phyloP scores from a whole-genome alignment of 2,888 invertebrate species.

The Drosophila mimica region DNA sequence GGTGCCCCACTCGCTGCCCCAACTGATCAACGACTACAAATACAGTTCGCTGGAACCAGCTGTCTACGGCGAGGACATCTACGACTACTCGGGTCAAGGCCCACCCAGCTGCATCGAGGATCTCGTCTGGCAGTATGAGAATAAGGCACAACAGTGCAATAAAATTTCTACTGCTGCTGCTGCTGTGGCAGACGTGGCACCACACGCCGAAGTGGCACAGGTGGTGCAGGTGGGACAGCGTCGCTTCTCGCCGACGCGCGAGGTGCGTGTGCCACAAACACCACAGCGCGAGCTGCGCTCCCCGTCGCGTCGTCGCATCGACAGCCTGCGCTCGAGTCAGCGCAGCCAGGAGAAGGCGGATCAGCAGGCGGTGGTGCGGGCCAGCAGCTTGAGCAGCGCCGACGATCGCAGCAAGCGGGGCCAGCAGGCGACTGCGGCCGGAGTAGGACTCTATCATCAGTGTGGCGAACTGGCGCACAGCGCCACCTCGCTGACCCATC shows the following conservation, averaged over 20 bases:
- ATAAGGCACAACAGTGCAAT: constrained; percentile 39
- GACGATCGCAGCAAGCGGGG: constrained; percentile 83
- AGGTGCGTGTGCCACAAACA: constrained; percentile 85
- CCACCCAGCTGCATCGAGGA: constrained; percentile 85
- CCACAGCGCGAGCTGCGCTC: constrained; percentile 86
- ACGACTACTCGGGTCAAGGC: constrained; percentile 59
- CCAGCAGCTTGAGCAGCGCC: constrained; percentile 89
- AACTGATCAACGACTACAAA: constrained; percentile 88
- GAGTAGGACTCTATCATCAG: constrained; percentile 72
- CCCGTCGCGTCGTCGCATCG: constrained; percentile 89
- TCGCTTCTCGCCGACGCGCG: constrained; percentile 82
- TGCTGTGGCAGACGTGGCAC: constrained; percentile 58
- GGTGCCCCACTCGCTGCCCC: constrained; percentile 85
- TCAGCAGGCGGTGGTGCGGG: constrained; percentile 85
- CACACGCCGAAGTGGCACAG: constrained; percentile 47
- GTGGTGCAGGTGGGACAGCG: constrained; percentile 28
- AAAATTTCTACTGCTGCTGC: not conserved
- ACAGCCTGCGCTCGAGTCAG: constrained; percentile 82
- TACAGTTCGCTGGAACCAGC: constrained; percentile 86
- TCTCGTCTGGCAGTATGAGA: constrained; percentile 83
- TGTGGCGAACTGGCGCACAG: constrained; percentile 83
- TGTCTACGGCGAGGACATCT: constrained; percentile 49
- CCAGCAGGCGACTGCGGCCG: constrained; percentile 7
- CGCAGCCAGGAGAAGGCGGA: constrained; percentile 57
- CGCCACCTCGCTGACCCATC: constrained; percentile 85